phyloP scores from a whole-genome alignment of 2,113 vertebrate species.

The Vimba vimba region DNA sequence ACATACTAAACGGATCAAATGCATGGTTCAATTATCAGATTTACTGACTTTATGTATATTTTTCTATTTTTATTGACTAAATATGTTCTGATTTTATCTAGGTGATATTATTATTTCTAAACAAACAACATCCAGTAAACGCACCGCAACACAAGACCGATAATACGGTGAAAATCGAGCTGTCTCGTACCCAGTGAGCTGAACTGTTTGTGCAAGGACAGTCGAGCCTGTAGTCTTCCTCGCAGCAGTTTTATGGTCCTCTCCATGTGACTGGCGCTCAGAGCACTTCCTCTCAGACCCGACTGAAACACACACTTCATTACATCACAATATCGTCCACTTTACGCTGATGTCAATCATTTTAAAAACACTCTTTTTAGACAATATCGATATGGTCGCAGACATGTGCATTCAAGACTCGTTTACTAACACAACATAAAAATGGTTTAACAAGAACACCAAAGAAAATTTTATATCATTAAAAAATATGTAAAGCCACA shows the following conservation, averaged over 20 bases:
- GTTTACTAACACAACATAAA: not conserved
- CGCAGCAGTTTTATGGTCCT: slow-evolving; percentile 90
- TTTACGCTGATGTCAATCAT: not conserved
- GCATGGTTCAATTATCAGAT: not conserved
- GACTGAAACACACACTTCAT: slow-evolving; percentile 59
- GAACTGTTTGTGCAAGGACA: slow-evolving; percentile 95
- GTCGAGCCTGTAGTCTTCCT: slow-evolving; percentile 85
- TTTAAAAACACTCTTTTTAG: not conserved
- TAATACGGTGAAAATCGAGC: not conserved
- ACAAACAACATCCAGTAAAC: too few relatives aligned
- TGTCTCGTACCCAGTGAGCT: slow-evolving; percentile 83
- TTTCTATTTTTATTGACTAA: not conserved
- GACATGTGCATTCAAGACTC: not conserved
- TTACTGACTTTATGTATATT: too few relatives aligned
- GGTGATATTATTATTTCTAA: not conserved
- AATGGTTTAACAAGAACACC: not conserved
- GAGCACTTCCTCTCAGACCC: slow-evolving; percentile 73
- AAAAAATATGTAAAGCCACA: not conserved
- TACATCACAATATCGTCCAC: not conserved
- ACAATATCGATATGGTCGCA: not conserved
- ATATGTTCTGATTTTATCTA: not conserved
- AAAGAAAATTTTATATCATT: not conserved
- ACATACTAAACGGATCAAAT: not conserved
- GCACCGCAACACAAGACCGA: too few relatives aligned
- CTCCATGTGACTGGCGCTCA: slow-evolving; percentile 98